Evolutionary conservation across 2,797 vertebrate genomes (phyloP), one percentile per base, ranked within the genome.

Genomic region (Balearica regulorum): DNA sequence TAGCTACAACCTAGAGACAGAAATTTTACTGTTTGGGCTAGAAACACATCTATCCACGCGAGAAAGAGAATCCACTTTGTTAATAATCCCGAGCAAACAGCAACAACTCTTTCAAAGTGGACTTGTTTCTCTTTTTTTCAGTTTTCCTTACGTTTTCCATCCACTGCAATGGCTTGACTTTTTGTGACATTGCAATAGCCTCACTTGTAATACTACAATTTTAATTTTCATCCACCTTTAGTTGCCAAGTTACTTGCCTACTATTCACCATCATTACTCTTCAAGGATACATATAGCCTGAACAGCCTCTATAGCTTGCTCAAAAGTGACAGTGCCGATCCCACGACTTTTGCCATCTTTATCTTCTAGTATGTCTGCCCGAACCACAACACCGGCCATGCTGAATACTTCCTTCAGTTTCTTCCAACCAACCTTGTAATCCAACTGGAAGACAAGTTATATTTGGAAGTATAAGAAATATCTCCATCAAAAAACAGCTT

Each of bases 361-460:
- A 97, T 99, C 99, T 96, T 99, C 99, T 64, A 99, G 98, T 85
- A 99, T 99, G 97, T 99, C 99, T 0, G 99, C 97, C 57, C 99
- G 98, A 51, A 99, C 97, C 66, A 99, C 99, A 37, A 98, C 98
- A 17, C 99, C 99, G 0, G 99, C 99, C 99, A 99, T 99, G 97
- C 98, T 95, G 94, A 99, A 99, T 15, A 99, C 99, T 97, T 99
- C 99, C 69, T 99, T 99, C 97, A 99, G 98, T 96, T 99, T 99
- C 98, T 99, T 99, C 99, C 99, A 99, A 58, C 99, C 99, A 66
- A 99, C 99, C 97, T 99, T 99, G 98, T 99, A 99, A 97, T 99
- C 99, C 97, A 99, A 98, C 99, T 99, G 97, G 13, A 86, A 49
- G 79, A 64, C 51, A 94, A 71, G n/a, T 1, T 1, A 64, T 1